phyloP scores from a whole-genome alignment of 1,140 invertebrate species.

The Galendromus occidentalis region DNA sequence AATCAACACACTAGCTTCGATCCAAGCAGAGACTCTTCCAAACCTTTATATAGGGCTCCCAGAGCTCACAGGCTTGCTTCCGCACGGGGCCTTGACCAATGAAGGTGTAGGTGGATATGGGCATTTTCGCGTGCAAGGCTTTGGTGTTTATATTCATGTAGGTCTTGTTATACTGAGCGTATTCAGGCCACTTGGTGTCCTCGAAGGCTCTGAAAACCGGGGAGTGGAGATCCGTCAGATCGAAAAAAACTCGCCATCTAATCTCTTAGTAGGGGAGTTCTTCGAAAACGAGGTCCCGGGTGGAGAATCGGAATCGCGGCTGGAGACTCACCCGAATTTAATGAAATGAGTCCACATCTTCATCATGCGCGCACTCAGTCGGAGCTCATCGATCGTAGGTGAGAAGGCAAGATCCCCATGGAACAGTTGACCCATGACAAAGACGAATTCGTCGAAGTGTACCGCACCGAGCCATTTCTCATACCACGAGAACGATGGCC shows the following conservation, averaged over 20 bases:
- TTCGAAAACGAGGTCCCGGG: no score
- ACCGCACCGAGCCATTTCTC: conserved; percentile 35
- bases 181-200: background rate
- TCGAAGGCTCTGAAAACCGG: background rate
- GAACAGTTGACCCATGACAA: conserved; percentile 32
- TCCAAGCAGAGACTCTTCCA: background rate
- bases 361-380: conserved; percentile 28
- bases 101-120: background rate
- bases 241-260: background rate
- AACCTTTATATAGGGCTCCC: conserved; percentile 6
- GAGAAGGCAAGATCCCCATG: conserved; percentile 22
- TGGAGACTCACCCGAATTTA: conserved; percentile 23
- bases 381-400: conserved; percentile 23
- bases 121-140: background rate
- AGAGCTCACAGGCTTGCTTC: background rate
- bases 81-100: conserved; percentile 1
- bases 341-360: conserved; percentile 31
- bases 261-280: background rate
- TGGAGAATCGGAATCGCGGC: no score
- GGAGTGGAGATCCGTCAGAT: background rate
- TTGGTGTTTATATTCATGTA: conserved; percentile 1
- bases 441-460: conserved; percentile 35
- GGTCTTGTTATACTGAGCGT: conserved; percentile 3
- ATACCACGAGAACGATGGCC: conserved; percentile 25
- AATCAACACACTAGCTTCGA: no score